phyloP scores from a whole-genome alignment of 1,140 invertebrate species.

The Drosophila kurseongensis region DNA sequence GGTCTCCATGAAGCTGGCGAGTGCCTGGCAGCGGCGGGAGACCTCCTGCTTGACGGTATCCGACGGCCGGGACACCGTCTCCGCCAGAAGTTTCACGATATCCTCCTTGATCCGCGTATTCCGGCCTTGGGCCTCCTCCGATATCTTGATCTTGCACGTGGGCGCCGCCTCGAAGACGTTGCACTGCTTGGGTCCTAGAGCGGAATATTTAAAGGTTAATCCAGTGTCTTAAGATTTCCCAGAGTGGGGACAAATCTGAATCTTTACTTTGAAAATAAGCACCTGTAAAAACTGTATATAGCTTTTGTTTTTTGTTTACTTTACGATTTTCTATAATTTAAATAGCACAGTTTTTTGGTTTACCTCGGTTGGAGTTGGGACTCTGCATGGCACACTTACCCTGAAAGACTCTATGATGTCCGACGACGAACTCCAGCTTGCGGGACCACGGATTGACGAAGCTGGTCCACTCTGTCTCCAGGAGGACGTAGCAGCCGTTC shows the following conservation, averaged over 20 bases:
- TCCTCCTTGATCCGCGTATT: slow-evolving; percentile 88
- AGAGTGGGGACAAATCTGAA: too few relatives aligned
- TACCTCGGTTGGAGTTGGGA: too few relatives aligned
- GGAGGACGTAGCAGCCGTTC: slow-evolving; percentile 92
- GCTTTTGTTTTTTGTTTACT: too few relatives aligned
- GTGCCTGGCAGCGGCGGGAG: slow-evolving; percentile 89
- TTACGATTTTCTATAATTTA: too few relatives aligned
- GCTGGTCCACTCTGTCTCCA: slow-evolving; percentile 97
- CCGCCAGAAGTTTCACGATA: slow-evolving; percentile 88
- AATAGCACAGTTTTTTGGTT: too few relatives aligned
- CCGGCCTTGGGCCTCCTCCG: slow-evolving; percentile 87
- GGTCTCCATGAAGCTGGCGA: slow-evolving; percentile 90
- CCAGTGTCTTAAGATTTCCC: too few relatives aligned
- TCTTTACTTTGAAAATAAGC: too few relatives aligned
- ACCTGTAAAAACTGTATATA: too few relatives aligned
- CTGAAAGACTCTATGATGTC: slow-evolving; percentile 93
- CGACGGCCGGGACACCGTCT: slow-evolving; percentile 88
- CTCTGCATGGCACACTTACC: slow-evolving; percentile 76
- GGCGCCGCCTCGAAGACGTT: slow-evolving; percentile 88
- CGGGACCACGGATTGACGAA: slow-evolving; percentile 97
- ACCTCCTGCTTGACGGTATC: slow-evolving; percentile 87
- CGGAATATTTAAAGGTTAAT: too few relatives aligned
- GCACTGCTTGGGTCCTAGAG: slow-evolving; percentile 66
- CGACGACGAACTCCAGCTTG: slow-evolving; percentile 95
- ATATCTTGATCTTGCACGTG: slow-evolving; percentile 84